These are phyloP conservation scores for Drosophila sucinea DNA, from an alignment of 1,140 invertebrate genomes.

Conservation along the genomic window DNA sequence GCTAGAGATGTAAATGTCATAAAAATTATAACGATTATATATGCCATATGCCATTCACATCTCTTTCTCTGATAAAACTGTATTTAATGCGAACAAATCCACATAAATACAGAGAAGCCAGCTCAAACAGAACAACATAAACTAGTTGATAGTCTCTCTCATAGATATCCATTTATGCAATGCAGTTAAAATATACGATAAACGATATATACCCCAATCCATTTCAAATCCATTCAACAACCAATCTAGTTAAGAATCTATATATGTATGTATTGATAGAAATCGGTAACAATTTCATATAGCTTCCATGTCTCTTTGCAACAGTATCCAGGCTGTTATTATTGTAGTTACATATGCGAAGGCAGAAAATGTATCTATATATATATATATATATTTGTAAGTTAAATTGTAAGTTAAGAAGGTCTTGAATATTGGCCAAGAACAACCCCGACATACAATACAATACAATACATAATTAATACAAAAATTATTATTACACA, in stretches of 20 bases:
- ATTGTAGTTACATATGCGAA: constrained; percentile 63
- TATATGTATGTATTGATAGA: constrained; percentile 23
- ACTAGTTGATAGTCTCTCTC: constrained; percentile 49
- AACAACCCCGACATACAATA: constrained; percentile 37
- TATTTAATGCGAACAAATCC: constrained; percentile 47
- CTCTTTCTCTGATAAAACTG: background rate
- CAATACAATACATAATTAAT: background rate
- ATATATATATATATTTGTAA: constrained; percentile 46
- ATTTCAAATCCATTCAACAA: constrained; percentile 40
- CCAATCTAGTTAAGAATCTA: constrained; percentile 25
- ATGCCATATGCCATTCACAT: constrained; percentile 11
- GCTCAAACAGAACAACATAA: constrained; percentile 65
- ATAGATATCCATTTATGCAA: constrained; percentile 47
- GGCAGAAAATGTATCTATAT: constrained; percentile 54
- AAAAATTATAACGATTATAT: background rate
- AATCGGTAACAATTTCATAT: constrained; percentile 73
- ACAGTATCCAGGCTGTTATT: constrained; percentile 79
- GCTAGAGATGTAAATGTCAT: constrained; percentile 8
- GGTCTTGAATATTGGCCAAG: constrained; percentile 29
- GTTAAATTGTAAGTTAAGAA: constrained; percentile 45
- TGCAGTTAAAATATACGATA: constrained; percentile 43
- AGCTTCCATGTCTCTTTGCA: constrained; percentile 79
- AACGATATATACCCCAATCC: constrained; percentile 36
- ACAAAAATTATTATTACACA: background rate
- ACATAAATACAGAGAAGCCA: constrained; percentile 35